Evolutionary conservation across 2,113 vertebrate genomes (phyloP).

Genomic region (Cavia porcellus): DNA sequence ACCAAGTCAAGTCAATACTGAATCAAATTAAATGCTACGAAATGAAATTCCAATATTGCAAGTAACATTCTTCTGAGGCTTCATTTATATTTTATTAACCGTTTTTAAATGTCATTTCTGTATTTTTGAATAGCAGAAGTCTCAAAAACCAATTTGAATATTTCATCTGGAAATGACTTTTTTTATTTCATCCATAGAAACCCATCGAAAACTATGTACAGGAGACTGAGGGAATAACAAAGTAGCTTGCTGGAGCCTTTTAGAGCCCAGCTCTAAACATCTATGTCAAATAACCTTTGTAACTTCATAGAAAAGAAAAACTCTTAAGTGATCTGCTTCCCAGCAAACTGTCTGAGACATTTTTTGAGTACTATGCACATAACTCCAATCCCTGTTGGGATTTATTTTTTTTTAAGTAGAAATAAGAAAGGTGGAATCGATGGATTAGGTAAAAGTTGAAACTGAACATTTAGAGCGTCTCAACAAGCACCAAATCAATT

Average conservation of each 20-base stretch:
- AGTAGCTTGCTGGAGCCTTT: neutral
- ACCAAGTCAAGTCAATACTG: neutral
- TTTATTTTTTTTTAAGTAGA: conserved; percentile 37
- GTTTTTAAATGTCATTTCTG: neutral
- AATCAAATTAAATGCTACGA: neutral
- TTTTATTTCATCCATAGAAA: neutral
- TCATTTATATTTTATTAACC: neutral
- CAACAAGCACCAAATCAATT: conserved; percentile 82
- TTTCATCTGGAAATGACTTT: neutral
- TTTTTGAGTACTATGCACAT: conserved; percentile 54
- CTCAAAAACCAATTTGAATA: neutral
- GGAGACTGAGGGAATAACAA: neutral
- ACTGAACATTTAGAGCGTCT: conserved; percentile 73
- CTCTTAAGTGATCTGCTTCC: conserved; percentile 1
- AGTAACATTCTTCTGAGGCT: neutral
- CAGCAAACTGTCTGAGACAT: conserved; percentile 12
- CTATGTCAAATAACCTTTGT: neutral
- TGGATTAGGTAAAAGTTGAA: conserved; percentile 80
- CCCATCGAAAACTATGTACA: neutral
- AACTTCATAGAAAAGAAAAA: neutral
- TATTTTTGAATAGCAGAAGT: neutral
- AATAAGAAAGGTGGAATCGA: conserved; percentile 72
- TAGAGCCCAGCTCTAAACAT: neutral
- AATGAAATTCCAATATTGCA: neutral
- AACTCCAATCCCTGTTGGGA: neutral